Evolutionary conservation across 2,113 vertebrate species (phyloP).

Genomic region (Thymallus thymallus): DNA sequence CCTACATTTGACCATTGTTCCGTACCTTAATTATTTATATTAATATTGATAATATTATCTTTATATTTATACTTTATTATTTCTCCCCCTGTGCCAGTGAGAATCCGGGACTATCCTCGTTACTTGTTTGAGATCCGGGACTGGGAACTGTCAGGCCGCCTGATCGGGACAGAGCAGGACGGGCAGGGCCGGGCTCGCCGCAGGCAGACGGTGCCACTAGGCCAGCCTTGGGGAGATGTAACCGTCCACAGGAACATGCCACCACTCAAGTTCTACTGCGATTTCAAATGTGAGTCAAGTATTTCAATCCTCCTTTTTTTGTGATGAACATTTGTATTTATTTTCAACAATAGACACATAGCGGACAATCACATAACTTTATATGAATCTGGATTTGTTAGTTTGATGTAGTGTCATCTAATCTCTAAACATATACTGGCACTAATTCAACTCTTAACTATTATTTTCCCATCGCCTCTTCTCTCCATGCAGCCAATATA

Average conservation of each 20-base stretch:
- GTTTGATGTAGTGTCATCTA: background rate
- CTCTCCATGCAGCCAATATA: conserved; percentile 81
- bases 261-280: conserved; percentile 94
- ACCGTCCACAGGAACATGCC: conserved; percentile 91
- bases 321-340: too few species aligned
- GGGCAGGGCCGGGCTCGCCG: conserved; percentile 86
- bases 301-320: too few species aligned
- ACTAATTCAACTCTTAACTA: background rate
- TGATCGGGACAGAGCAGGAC: conserved; percentile 88
- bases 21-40: background rate
- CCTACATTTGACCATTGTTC: too few species aligned
- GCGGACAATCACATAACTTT: background rate
- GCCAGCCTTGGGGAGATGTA: conserved; percentile 87
- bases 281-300: conserved; percentile 87
- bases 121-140: conserved; percentile 96
- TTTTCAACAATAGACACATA: background rate
- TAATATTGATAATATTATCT: too few species aligned
- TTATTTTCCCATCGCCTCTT: background rate
- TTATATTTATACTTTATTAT: background rate
- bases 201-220: conserved; percentile 80
- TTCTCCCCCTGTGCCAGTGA: conserved; percentile 63
- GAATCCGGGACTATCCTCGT: conserved; percentile 94
- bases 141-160: conserved; percentile 86
- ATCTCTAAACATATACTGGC: background rate
- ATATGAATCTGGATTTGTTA: too few species aligned